Conservation (phyloP, 2,113 vertebrate genomes). For the Meleagris gallopavo region DNA sequence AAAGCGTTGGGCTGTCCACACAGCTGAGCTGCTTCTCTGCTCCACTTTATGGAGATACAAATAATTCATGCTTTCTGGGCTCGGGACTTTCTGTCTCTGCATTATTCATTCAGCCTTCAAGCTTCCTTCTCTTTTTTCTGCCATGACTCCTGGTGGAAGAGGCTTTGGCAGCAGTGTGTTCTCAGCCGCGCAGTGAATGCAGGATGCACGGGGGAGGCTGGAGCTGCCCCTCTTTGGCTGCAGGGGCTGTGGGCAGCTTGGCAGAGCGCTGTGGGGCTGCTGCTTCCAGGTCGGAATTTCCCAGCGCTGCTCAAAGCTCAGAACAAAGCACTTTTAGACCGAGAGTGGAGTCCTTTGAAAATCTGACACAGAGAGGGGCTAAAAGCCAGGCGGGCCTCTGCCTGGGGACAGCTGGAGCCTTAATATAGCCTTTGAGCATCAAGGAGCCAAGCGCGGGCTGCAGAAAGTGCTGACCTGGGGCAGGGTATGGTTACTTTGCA, state of each 20-base stretch:
- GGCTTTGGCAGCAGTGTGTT: not conserved
- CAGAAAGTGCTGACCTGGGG: slow-evolving; percentile 24
- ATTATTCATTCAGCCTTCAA: not conserved
- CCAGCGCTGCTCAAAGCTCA: not conserved
- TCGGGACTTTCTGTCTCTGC: not conserved
- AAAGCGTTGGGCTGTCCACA: not conserved
- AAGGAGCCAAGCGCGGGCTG: not conserved
- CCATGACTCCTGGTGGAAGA: not conserved
- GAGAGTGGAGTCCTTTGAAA: not conserved
- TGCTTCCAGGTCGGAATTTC: not conserved
- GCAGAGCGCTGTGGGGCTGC: not conserved
- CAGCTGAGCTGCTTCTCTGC: not conserved
- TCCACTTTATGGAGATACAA: accelerated
- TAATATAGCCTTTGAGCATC: slow-evolving; percentile 50
- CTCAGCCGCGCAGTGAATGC: not conserved
- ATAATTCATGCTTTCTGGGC: not conserved
- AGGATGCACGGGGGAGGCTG: accelerated
- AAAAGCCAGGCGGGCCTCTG: not conserved
- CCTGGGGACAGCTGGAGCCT: slow-evolving; percentile 62
- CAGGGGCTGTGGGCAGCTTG: accelerated
- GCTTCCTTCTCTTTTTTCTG: not conserved
- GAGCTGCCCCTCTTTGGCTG: not conserved
- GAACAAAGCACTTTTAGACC: not conserved
- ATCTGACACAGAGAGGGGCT: not conserved
- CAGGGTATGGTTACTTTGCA: slow-evolving; percentile 20